These are phyloP conservation scores for Daboia siamensis DNA, from an alignment of 2,113 vertebrate species.

Conservation along the genomic window DNA sequence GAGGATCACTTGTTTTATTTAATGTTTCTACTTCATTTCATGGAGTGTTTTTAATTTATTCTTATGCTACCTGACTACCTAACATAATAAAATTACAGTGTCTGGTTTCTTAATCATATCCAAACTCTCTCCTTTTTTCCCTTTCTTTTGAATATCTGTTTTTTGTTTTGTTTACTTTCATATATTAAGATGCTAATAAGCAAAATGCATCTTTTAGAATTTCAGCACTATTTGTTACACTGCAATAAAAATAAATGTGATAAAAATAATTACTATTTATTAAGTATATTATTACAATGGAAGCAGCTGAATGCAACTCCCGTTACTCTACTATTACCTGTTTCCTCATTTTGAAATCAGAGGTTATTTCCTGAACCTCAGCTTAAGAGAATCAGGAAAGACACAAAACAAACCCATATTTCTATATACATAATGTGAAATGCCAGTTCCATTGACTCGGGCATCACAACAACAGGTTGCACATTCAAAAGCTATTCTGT, in stretches of 20 bases:
- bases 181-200: neutral
- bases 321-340: neutral
- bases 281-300: neutral
- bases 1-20: constrained; percentile 20
- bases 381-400: neutral
- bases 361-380: neutral
- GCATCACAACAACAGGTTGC: neutral
- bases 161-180: neutral
- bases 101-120: neutral
- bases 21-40: constrained; percentile 23
- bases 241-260: neutral
- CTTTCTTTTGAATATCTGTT: neutral
- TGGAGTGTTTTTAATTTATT: neutral
- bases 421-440: neutral
- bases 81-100: constrained; percentile 10
- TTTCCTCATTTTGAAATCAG: neutral
- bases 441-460: neutral
- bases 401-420: neutral
- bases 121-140: neutral
- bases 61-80: neutral
- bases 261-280: neutral
- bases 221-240: neutral
- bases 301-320: neutral
- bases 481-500: neutral
- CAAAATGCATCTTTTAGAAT: neutral